These are phyloP conservation scores for Magallana angulata DNA, from an alignment of 1,140 invertebrate species.

Conservation along the genomic window DNA sequence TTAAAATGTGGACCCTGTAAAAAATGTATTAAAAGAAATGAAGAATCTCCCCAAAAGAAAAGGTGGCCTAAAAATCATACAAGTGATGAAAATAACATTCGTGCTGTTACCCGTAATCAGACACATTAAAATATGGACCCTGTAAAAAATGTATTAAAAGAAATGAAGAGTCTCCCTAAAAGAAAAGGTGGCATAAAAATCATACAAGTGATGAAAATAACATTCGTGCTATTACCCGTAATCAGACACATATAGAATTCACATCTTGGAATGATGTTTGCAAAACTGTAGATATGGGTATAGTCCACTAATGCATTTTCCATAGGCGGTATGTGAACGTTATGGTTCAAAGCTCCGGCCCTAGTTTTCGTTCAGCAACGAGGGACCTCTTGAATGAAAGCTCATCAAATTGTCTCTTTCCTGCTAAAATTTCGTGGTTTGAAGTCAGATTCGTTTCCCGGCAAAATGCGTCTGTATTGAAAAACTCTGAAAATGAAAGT, in stretches of 20 bases:
- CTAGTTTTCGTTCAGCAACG: too few species aligned
- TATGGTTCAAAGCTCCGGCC: too few species aligned
- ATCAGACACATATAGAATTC: constrained; percentile 18
- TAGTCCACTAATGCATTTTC: background rate
- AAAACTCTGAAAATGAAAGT: too few species aligned
- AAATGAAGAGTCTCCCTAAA: background rate
- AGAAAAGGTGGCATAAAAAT: background rate
- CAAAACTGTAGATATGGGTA: background rate
- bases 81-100: background rate
- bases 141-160: constrained; percentile 32
- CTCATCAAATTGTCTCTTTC: too few species aligned
- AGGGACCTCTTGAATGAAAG: too few species aligned
- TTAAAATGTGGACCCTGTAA: constrained; percentile 52
- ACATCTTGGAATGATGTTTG: constrained; percentile 44
- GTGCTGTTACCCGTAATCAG: constrained; percentile 37
- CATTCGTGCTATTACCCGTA: background rate
- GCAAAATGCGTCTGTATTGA: too few species aligned
- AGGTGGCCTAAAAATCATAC: background rate
- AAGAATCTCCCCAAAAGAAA: background rate
- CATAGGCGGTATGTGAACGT: too few species aligned
- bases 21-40: constrained; percentile 45
- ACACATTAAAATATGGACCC: constrained; percentile 38
- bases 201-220: background rate
- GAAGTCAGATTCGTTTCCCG: too few species aligned
- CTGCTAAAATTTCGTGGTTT: too few species aligned